Conservation (phyloP, 1,140 invertebrate genomes). For the Apis cerana region DNA sequence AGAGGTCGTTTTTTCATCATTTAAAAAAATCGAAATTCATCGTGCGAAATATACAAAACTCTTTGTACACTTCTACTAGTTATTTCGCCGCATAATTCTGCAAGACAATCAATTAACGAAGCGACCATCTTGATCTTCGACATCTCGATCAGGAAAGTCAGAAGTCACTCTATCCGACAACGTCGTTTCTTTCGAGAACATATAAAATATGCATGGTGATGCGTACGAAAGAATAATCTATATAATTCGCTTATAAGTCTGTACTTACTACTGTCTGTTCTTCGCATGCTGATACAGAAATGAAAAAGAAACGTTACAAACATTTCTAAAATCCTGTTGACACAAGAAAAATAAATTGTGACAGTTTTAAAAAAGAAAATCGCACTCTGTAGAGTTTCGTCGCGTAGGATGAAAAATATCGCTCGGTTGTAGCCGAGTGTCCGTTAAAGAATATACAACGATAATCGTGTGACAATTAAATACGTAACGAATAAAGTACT, state of each 20-base stretch:
- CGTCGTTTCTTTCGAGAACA: neutral
- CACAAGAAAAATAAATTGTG: neutral
- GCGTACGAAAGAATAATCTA: neutral
- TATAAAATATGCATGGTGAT: neutral
- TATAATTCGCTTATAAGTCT: neutral
- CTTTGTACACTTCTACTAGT: neutral
- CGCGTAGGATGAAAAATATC: conserved; percentile 28
- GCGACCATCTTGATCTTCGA: neutral
- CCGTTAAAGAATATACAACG: neutral
- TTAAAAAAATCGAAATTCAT: neutral
- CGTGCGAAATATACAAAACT: neutral
- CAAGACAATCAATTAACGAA: neutral
- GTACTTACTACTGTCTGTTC: neutral
- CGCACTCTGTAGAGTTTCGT: conserved; percentile 54
- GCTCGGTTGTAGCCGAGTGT: neutral
- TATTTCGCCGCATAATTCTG: neutral
- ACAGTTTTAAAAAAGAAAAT: conserved; percentile 43
- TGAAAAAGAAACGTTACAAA: neutral
- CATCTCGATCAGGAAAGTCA: neutral
- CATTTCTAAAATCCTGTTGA: neutral
- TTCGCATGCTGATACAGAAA: neutral
- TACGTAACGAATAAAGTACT: conserved; percentile 7
- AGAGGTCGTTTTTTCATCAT: neutral
- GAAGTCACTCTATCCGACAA: neutral
- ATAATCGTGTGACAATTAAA: neutral